phyloP scores from a whole-genome alignment of 2,888 invertebrate genomes.

The Tiliacea citrago region DNA sequence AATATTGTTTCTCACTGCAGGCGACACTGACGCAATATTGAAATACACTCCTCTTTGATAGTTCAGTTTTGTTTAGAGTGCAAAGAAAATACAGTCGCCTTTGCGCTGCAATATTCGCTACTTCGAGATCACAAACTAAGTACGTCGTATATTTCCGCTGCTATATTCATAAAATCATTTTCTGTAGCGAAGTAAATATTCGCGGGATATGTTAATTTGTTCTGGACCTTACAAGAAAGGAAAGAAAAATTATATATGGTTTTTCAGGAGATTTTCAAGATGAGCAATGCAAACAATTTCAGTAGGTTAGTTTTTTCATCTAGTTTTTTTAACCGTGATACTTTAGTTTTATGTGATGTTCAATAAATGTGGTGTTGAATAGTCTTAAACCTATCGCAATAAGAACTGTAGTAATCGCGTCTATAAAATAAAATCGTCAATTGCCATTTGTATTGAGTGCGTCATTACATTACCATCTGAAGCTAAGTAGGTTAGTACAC shows the following conservation, averaged over 20 bases:
- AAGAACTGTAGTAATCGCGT: not conserved
- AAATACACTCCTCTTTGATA: constrained; percentile 1
- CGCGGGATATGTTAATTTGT: not conserved
- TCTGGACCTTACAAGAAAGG: not conserved
- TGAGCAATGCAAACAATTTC: too few relatives aligned
- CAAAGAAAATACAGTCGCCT: constrained; percentile 22
- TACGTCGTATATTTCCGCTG: not conserved
- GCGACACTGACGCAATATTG: constrained; percentile 12
- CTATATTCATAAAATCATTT: constrained; percentile 5
- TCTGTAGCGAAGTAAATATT: not conserved
- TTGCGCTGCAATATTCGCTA: constrained; percentile 28
- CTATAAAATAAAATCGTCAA: constrained; percentile 35
- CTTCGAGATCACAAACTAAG: constrained; percentile 5
- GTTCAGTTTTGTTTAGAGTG: constrained; percentile 25
- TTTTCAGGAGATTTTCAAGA: not conserved
- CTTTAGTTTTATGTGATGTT: too few relatives aligned
- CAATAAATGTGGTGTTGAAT: not conserved
- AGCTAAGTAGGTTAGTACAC: constrained; percentile 29
- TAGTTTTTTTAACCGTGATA: too few relatives aligned
- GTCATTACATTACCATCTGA: constrained; percentile 30
- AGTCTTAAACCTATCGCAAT: not conserved
- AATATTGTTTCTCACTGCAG: not conserved
- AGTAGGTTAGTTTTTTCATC: too few relatives aligned
- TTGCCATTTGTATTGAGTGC: constrained; percentile 39
- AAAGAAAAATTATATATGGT: too few relatives aligned